Evolutionary conservation across 2,113 vertebrate species (phyloP).

Genomic region (Motacilla tschutschensis): DNA sequence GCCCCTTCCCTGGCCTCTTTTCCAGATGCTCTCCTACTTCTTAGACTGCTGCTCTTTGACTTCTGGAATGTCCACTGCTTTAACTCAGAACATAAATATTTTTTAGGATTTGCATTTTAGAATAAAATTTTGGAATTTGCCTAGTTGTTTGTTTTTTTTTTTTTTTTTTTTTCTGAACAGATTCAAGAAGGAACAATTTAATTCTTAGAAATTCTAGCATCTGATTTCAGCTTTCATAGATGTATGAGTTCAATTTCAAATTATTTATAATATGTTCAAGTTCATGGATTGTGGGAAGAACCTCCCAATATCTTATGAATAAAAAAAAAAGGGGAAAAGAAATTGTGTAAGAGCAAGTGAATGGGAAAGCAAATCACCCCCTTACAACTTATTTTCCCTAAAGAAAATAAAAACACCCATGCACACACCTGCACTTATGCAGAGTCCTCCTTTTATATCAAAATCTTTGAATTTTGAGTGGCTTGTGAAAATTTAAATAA

Average conservation of each 20-base stretch:
- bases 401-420: not conserved
- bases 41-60: conserved; percentile 89
- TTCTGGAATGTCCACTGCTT: conserved; percentile 82
- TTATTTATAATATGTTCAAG: not conserved
- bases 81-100: not conserved
- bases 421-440: not conserved
- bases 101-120: not conserved
- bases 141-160: not conserved
- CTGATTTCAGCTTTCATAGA: not conserved
- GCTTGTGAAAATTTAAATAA: not conserved
- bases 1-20: not conserved
- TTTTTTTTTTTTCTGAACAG: not conserved
- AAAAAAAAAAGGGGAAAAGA: not conserved
- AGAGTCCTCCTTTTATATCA: not conserved
- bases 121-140: not conserved
- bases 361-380: not conserved
- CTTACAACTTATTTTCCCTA: not conserved
- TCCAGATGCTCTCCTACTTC: conserved; percentile 87
- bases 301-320: not conserved
- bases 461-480: not conserved
- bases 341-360: not conserved
- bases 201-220: not conserved
- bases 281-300: not conserved
- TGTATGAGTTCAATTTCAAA: not conserved
- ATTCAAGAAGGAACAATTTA: not conserved